A percentile compares a stretch with the other conserved stretches of the same genome.
Evolutionary conservation across 2,113 vertebrate genomes (phyloP).

Genomic region (Nycticryphes semicollaris): DNA sequence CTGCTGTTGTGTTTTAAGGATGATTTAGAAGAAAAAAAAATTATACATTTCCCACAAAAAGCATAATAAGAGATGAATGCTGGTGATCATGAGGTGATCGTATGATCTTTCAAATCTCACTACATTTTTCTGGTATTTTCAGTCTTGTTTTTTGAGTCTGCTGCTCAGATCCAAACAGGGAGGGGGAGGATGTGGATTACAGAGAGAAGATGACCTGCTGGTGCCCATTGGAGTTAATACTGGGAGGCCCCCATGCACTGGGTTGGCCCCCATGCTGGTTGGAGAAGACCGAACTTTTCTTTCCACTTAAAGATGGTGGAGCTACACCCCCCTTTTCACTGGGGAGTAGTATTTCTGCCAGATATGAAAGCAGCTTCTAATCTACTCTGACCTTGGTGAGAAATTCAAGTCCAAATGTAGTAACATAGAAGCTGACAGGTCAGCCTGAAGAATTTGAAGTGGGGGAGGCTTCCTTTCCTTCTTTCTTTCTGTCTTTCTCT

Average conservation of each 20-base stretch:
- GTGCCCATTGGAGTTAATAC: not conserved
- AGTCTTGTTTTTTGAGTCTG: not conserved
- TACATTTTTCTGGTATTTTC: conserved; percentile 7
- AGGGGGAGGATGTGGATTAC: not conserved
- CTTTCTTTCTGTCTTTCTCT: not conserved
- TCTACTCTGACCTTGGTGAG: conserved; percentile 61
- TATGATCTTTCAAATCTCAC: not conserved
- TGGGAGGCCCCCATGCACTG: not conserved
- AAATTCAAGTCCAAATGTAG: conserved; percentile 70
- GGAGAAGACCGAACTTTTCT: conserved; percentile 6
- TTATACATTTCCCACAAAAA: not conserved
- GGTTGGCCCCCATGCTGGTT: not conserved
- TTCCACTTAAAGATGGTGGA: not conserved
- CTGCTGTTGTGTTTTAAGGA: conserved; percentile 12
- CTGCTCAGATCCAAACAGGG: not conserved
- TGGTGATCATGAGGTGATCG: conserved; percentile 8
- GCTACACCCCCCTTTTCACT: not conserved
- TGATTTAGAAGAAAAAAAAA: not conserved
- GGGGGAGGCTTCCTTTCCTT: conserved; percentile 9
- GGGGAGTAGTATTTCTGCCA: conserved; percentile 49
- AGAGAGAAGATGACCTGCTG: not conserved
- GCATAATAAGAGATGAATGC: not conserved
- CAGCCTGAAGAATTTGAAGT: conserved; percentile 60
- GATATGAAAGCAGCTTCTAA: conserved; percentile 53
- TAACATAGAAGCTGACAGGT: conserved; percentile 55